Conservation (phyloP, 2,797 vertebrate species). For the Agapornis canus region DNA sequence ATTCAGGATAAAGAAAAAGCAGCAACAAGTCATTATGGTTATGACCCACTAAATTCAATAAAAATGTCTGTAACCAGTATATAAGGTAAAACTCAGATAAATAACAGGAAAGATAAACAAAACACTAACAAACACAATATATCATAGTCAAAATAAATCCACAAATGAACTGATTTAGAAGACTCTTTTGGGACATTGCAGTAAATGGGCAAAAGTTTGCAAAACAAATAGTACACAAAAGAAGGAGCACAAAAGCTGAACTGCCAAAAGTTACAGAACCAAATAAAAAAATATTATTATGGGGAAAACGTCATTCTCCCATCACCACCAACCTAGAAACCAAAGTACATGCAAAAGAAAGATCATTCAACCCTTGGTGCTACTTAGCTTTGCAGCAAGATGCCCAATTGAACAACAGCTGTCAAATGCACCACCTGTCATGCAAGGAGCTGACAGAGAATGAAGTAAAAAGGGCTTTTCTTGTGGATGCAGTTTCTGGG, state of each 20-base stretch:
- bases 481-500: background rate
- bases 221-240: background rate
- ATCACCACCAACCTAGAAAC: background rate
- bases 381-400: background rate
- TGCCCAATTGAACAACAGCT: background rate
- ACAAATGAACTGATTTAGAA: background rate
- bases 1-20: background rate
- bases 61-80: background rate
- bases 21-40: background rate
- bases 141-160: background rate
- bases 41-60: background rate
- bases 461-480: background rate
- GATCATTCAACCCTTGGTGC: background rate
- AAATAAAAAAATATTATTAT: background rate
- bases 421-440: background rate
- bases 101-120: background rate
- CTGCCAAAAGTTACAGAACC: background rate
- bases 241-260: background rate
- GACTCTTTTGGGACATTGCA: background rate
- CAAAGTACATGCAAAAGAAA: background rate
- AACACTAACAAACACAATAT: background rate
- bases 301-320: background rate
- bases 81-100: background rate
- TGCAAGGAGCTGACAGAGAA: background rate
- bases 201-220: background rate